Percentiles rank a stretch among this genome's conserved stretches.
phyloP scores from a whole-genome alignment of 2,113 vertebrate species.

The Nibea coibor region DNA sequence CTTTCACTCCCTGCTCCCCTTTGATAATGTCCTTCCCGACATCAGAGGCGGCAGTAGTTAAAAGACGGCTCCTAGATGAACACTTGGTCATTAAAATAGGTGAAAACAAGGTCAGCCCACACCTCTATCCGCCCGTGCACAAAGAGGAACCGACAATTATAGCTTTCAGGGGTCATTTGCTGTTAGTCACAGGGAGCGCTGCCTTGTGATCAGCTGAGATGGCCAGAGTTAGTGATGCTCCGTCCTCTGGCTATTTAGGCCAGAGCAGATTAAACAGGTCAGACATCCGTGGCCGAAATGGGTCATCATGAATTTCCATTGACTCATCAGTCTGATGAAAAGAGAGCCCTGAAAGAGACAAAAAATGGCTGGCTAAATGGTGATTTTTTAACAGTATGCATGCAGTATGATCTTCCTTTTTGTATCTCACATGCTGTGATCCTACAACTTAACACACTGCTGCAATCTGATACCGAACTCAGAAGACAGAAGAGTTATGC shows the following conservation, averaged over 20 bases:
- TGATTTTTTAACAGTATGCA: not conserved
- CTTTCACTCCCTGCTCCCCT: slow-evolving; percentile 12
- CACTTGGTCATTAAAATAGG: slow-evolving; percentile 52
- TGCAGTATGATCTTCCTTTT: not conserved
- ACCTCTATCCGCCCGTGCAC: slow-evolving; percentile 47
- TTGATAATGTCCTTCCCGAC: slow-evolving; percentile 37
- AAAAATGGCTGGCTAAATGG: not conserved
- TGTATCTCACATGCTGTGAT: not conserved
- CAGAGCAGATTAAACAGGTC: slow-evolving; percentile 39
- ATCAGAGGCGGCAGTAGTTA: slow-evolving; percentile 43
- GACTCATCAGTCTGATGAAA: not conserved
- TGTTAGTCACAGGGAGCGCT: slow-evolving; percentile 11
- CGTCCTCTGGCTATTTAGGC: slow-evolving; percentile 24
- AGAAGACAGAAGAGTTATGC: not conserved
- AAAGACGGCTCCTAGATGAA: slow-evolving; percentile 22
- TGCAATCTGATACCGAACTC: not conserved
- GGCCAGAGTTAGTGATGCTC: slow-evolving; percentile 32
- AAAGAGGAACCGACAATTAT: slow-evolving; percentile 51
- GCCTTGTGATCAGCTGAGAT: slow-evolving; percentile 52
- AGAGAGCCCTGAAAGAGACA: not conserved
- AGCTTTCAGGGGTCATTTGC: slow-evolving; percentile 56
- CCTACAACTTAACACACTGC: not conserved
- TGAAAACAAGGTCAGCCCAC: slow-evolving; percentile 60
- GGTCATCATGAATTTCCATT: slow-evolving; percentile 31
- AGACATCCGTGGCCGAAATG: slow-evolving; percentile 26